These are phyloP conservation scores for Arizona elegans DNA, from an alignment of 2,113 vertebrate species.

Conservation along the genomic window DNA sequence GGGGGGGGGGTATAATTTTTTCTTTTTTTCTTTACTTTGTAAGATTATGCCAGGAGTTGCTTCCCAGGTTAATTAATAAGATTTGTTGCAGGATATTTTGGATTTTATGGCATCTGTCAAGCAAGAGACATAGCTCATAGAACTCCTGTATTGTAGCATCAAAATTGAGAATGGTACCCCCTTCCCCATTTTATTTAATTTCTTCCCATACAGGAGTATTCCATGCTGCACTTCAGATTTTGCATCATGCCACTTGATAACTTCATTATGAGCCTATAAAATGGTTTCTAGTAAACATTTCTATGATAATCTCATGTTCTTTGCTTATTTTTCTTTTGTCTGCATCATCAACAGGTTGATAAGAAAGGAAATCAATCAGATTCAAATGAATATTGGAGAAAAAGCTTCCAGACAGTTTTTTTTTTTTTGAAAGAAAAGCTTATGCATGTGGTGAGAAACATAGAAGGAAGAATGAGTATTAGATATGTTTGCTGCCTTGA, in stretches of 20 bases:
- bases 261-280: not conserved
- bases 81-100: not conserved
- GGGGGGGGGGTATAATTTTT: too few species aligned
- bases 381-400: not conserved
- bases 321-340: not conserved
- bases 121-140: not conserved
- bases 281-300: not conserved
- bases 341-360: not conserved
- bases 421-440: not conserved
- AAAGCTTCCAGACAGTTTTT: not conserved
- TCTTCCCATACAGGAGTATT: not conserved
- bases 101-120: not conserved
- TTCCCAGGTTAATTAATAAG: not conserved
- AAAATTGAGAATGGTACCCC: not conserved
- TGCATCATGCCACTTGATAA: not conserved
- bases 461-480: not conserved
- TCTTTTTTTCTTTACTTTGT: not conserved
- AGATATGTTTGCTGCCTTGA: not conserved
- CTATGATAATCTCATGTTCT: not conserved
- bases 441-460: not conserved
- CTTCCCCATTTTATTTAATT: not conserved
- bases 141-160: not conserved
- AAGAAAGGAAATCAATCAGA: not conserved
- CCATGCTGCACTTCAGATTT: not conserved
- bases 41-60: not conserved